Conservation (phyloP, 1,140 invertebrate genomes). For the Nasonia giraulti region DNA sequence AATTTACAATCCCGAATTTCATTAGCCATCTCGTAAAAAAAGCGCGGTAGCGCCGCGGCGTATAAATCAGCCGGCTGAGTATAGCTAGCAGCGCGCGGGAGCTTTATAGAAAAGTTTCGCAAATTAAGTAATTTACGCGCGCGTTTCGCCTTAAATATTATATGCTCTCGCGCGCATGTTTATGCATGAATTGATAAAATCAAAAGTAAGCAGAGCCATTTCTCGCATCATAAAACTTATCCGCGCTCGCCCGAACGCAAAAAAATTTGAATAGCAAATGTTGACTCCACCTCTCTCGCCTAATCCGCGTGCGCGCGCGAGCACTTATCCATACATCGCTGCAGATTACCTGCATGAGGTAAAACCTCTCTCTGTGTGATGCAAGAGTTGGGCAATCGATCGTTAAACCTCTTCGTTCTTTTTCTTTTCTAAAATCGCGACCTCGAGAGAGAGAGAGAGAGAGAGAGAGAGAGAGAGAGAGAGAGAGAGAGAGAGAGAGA, state of each 20-base stretch:
- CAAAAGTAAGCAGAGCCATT: constrained; percentile 46
- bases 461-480: no score
- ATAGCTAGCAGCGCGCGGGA: not conserved
- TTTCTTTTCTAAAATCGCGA: constrained; percentile 14
- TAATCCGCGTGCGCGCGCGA: constrained; percentile 18
- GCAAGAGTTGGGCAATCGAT: constrained; percentile 21
- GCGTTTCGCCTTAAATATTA: constrained; percentile 25
- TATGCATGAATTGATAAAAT: constrained; percentile 48
- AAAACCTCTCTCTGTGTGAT: not conserved
- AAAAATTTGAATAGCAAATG: constrained; percentile 50
- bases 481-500: not conserved
- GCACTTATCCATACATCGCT: not conserved
- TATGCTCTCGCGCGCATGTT: constrained; percentile 12
- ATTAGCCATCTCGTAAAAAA: not conserved
- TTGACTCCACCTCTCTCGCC: constrained; percentile 34
- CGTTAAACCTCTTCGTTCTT: constrained; percentile 14
- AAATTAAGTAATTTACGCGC: constrained; percentile 36
- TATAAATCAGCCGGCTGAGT: not conserved
- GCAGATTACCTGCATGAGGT: not conserved
- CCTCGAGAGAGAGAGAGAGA: not conserved
- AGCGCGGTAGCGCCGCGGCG: not conserved
- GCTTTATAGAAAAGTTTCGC: constrained; percentile 11
- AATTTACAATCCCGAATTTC: not conserved
- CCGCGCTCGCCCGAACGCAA: constrained; percentile 15
- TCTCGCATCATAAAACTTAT: constrained; percentile 49